These are phyloP conservation scores for Microcebus griseorufus DNA, from an alignment of 2,113 vertebrate genomes.

Conservation along the genomic window DNA sequence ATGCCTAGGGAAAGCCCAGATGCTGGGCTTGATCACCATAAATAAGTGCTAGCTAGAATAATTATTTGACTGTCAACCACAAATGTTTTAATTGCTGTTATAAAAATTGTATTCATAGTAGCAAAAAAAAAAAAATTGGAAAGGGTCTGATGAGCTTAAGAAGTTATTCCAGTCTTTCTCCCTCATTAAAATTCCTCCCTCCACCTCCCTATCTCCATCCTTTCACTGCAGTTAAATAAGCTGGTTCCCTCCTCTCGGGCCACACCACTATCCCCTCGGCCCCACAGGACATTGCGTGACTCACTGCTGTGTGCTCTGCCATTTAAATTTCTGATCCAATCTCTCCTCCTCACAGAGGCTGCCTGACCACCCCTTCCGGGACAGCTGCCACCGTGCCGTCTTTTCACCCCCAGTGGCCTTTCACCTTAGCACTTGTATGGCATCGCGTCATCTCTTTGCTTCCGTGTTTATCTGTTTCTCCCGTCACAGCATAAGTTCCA, in stretches of 20 bases:
- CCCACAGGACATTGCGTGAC: not conserved
- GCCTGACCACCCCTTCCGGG: not conserved
- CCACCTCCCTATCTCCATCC: not conserved
- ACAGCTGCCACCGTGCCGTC: not conserved
- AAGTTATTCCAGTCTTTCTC: not conserved
- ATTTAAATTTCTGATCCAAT: not conserved
- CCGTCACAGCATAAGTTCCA: not conserved
- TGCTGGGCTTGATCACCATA: not conserved
- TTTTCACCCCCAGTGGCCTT: fast-evolving
- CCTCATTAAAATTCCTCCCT: not conserved
- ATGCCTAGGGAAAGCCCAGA: not conserved
- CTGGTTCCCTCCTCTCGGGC: not conserved
- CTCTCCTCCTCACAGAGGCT: not conserved
- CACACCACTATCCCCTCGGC: fast-evolving
- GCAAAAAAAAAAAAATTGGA: not conserved
- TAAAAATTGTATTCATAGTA: not conserved
- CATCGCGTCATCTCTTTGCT: not conserved
- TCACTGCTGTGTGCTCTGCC: not conserved
- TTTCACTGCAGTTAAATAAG: not conserved
- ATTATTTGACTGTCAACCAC: not conserved
- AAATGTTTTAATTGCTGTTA: not conserved
- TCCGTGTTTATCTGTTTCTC: not conserved
- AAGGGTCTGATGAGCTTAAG: not conserved
- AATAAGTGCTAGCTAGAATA: not conserved
- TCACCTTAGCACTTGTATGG: fast-evolving